Conservation (phyloP, 2,113 vertebrate genomes). For the Crotalus horridus region DNA sequence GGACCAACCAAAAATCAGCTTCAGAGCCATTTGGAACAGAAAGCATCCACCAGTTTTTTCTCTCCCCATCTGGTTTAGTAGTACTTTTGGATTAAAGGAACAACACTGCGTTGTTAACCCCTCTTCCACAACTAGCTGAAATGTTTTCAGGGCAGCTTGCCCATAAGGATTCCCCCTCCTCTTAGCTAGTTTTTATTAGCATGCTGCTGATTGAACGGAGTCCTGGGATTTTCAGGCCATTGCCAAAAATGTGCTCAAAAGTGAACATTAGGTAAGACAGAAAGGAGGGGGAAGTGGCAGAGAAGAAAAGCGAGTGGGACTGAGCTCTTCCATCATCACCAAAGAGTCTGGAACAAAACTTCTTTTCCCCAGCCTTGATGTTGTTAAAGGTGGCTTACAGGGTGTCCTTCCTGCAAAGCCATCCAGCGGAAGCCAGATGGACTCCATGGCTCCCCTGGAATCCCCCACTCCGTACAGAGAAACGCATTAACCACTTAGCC, state of each 20-base stretch:
- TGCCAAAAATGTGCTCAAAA: background rate
- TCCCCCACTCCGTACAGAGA: background rate
- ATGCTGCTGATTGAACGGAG: background rate
- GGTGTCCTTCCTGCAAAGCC: background rate
- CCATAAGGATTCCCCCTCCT: accelerated
- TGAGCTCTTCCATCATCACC: background rate
- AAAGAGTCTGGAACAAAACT: background rate
- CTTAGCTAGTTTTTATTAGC: background rate
- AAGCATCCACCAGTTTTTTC: too few species aligned
- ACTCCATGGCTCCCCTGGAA: accelerated
- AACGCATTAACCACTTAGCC: background rate
- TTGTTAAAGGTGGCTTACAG: background rate
- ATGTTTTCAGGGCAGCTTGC: background rate
- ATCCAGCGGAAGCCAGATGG: background rate
- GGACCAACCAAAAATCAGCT: background rate
- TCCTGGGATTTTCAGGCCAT: background rate
- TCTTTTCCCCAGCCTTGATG: background rate
- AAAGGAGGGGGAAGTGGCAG: background rate
- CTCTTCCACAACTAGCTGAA: background rate
- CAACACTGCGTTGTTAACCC: background rate
- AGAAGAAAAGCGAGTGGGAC: background rate
- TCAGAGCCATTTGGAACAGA: background rate
- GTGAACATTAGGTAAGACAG: background rate
- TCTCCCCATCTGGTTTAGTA: background rate
- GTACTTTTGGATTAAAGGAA: background rate